A percentile compares a stretch with the other conserved stretches of the same genome.
phyloP scores from a whole-genome alignment of 2,888 invertebrate genomes.

The Archips xylosteana region DNA sequence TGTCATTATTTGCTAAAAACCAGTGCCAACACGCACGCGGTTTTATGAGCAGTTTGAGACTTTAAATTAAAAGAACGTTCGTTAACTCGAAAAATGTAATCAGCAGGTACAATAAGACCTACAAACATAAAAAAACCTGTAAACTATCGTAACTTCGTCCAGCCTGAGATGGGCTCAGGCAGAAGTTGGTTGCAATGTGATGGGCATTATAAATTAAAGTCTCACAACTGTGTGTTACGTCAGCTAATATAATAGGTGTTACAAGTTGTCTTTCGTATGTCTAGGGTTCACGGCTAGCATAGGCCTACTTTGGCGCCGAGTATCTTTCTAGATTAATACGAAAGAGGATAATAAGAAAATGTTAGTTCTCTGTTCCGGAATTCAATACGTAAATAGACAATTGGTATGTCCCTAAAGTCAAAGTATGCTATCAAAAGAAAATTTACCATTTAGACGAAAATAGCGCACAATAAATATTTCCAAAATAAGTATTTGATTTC shows the following conservation, averaged over 20 bases:
- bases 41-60: conserved; percentile 10
- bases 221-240: conserved; percentile 2
- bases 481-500: too few relatives aligned
- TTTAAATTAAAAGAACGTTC: conserved; percentile 5
- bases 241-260: conserved; percentile 8
- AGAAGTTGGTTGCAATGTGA: neutral
- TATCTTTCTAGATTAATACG: neutral
- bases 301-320: neutral
- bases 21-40: conserved; percentile 5
- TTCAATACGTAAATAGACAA: neutral
- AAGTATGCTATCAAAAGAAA: too few relatives aligned
- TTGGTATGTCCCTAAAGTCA: too few relatives aligned
- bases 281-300: neutral
- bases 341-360: neutral
- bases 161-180: neutral
- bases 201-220: conserved; percentile 10
- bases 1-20: conserved; percentile 18
- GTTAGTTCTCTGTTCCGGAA: neutral
- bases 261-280: neutral
- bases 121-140: neutral
- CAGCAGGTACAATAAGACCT: neutral
- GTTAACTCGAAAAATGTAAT: neutral
- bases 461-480: neutral
- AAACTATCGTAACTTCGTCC: neutral
- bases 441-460: neutral